These are phyloP conservation scores for Synanthedon tipuliformis DNA, from an alignment of 2,888 invertebrate genomes.

Conservation along the genomic window DNA sequence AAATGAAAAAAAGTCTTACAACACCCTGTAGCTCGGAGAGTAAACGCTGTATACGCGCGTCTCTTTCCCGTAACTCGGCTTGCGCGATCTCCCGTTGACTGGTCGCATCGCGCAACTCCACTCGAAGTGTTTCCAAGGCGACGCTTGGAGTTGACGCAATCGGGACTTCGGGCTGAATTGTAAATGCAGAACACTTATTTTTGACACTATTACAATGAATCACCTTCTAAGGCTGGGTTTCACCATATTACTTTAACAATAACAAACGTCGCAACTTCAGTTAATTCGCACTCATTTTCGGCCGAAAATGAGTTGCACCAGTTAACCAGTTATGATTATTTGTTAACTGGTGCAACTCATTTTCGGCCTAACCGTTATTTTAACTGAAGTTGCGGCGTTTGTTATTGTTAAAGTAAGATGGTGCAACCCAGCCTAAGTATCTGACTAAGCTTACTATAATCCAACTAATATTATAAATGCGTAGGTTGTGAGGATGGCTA, in stretches of 20 bases:
- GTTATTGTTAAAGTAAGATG: no score
- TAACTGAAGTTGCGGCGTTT: no score
- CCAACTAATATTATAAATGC: no score
- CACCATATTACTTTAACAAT: no score
- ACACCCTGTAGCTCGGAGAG: constrained; percentile 74
- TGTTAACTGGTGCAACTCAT: no score
- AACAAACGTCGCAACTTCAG: no score
- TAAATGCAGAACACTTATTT: background rate
- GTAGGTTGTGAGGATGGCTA: background rate
- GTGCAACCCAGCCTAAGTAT: no score
- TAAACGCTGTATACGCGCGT: constrained; percentile 75
- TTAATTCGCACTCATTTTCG: no score
- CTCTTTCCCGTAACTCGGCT: constrained; percentile 57
- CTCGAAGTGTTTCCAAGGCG: constrained; percentile 39
- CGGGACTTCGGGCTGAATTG: constrained; percentile 7
- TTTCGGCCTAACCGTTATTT: no score
- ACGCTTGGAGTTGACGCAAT: constrained; percentile 10
- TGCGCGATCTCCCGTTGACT: constrained; percentile 46
- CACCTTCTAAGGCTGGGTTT: background rate
- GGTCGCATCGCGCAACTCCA: constrained; percentile 46
- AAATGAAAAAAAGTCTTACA: constrained; percentile 35
- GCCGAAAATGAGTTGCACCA: no score
- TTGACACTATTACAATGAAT: no score
- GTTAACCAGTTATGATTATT: no score
- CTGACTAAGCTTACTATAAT: background rate